phyloP scores from a whole-genome alignment of 2,888 invertebrate genomes.

The Eupsilia transversa region DNA sequence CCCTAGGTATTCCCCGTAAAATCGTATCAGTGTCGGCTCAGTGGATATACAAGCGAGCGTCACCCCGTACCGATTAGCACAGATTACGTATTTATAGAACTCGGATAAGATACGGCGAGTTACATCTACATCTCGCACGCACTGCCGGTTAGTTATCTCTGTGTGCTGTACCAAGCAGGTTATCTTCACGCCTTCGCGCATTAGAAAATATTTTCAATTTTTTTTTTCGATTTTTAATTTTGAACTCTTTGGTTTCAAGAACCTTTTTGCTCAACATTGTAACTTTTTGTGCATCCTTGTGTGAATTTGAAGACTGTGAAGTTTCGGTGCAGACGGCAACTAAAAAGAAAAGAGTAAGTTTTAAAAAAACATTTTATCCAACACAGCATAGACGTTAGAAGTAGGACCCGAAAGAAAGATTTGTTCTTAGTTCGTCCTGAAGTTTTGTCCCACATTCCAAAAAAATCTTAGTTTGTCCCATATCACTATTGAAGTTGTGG shows the following conservation, averaged over 20 bases:
- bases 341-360: conserved; percentile 47
- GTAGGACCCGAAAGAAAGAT: conserved; percentile 36
- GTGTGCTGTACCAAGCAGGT: conserved; percentile 43
- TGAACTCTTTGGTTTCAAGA: background rate
- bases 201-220: background rate
- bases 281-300: conserved; percentile 15
- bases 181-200: conserved; percentile 19
- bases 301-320: conserved; percentile 43
- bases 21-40: conserved; percentile 55
- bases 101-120: conserved; percentile 54
- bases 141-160: conserved; percentile 51
- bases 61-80: conserved; percentile 58
- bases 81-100: conserved; percentile 59
- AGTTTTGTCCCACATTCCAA: too few species aligned
- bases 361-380: conserved; percentile 48
- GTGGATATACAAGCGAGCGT: conserved; percentile 52
- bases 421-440: too few species aligned
- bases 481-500: too few species aligned
- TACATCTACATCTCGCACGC: conserved; percentile 57
- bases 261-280: background rate
- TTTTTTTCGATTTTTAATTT: background rate
- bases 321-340: conserved; percentile 11
- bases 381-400: conserved; percentile 25
- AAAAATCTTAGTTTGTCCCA: too few species aligned
- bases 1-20: conserved; percentile 50